Base-by-base conservation (phyloP, 2,797 vertebrate species). In the Todus mexicanus region DNA sequence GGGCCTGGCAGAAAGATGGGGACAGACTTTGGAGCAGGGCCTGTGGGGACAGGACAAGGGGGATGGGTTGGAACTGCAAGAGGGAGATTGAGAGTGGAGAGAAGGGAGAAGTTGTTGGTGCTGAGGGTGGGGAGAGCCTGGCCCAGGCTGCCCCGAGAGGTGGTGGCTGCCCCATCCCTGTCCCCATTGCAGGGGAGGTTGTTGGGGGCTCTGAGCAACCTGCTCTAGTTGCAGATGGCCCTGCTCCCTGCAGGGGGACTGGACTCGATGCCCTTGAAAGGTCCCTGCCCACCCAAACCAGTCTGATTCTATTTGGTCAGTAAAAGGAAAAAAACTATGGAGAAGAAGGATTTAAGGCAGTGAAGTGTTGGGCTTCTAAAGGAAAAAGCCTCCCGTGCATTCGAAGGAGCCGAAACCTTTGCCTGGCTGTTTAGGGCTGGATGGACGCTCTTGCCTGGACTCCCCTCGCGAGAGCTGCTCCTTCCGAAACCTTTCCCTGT, bases 371-470 rank as follows among this genome's bases (percentile, higher is more conserved):
- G 68, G 12, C 5, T 70, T 56, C 47, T 16, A 11, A 60, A 60
- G 61, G 71, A 40, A n/a, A 25, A 76, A 83, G 10, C 37, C 48
- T 65, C 26, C 51, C 37, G 23, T 6, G 4, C 6, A 0, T 59
- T 66, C 20, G 10, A 16, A 68, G 79, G 57, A 65, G 26, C 47
- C 3, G 0, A 56, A 74, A 69, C 29, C 50, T 53, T 73, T 38
- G 26, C 33, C 2, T 1, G 2, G 22, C 10, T 1, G 0, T 18
- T 51, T 4, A 17, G 82, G 69, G 47, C 33, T 42, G 14, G 57
- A 0, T 43, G 61, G 70, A 31, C 69, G 76, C 76, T 80, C 27
- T 27, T 51, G 26, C 59, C 31, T 35, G 45, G 37, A 9, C 35
- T 74, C 37, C 12, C 11, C 40, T 27, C 3, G 4, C 3, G 53